Base-by-base conservation (phyloP, 2,797 vertebrate genomes). In the Sebastes trivittatus region DNA sequence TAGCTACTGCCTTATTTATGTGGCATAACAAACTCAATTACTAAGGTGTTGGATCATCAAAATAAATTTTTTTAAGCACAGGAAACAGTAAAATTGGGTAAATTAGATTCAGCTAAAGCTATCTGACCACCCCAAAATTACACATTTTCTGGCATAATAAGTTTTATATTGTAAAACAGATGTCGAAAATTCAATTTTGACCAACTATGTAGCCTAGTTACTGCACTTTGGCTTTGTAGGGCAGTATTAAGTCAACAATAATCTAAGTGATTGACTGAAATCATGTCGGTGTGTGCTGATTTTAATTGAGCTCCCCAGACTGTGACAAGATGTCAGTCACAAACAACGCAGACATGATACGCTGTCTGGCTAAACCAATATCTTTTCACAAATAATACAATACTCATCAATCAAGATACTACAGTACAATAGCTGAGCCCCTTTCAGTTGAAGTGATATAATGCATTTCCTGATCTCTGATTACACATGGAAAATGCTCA, bases 391-490 rank as follows among this genome's bases (percentile, higher is more conserved):
- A 75, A 77, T 29, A 75, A 83, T 74, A 75, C 49, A 38, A 64
- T 34, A 4, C 65, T 88, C 81, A 87, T 93, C 82, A 84, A 46
- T 90, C 81, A 88, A 25, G 20, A 34, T 10, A 11, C 63, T 32
- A 55, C n/a, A 34, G 25, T 27, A 70, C 78, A 81, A 82, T 23
- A 82, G 61, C 72, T 34, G 49, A 86, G 59, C 52, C 74, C 59
- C 65, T 83, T 83, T 78, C 75, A 66, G 54, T 38, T 83, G 55
- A 85, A 81, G 77, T 80, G 79, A 80, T 82, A 63, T 55, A 82
- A 87, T 80, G 61, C 56, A 58, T 82, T 77, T 80, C 81, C 72
- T 77, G 80, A 80, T 92, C 66, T 82, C 79, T 89, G 89, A 90
- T 90, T 90, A 76, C 72, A 80, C 60, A 36, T 11, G 71, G 65